These are phyloP conservation scores for Drosophila jambulina DNA, from an alignment of 1,140 invertebrate genomes.

Conservation along the genomic window DNA sequence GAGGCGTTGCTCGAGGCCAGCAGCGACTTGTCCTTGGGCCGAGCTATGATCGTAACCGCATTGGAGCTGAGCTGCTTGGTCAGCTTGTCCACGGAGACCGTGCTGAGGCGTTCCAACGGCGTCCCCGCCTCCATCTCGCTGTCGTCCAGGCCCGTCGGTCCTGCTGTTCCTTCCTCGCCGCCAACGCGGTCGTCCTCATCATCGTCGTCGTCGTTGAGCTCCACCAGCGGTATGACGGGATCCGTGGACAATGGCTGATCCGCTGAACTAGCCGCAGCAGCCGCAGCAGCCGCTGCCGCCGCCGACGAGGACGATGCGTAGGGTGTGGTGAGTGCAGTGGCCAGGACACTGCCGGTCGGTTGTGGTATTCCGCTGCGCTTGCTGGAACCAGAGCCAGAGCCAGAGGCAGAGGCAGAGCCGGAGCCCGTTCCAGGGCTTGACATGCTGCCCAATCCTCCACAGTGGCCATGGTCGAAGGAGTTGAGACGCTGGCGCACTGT, in stretches of 20 bases:
- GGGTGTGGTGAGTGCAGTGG: conserved; percentile 34
- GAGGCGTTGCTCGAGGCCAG: conserved; percentile 3
- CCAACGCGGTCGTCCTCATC: conserved; percentile 30
- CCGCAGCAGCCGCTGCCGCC: neutral
- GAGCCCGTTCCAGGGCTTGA: neutral
- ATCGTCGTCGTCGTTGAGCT: conserved; percentile 69
- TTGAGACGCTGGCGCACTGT: conserved; percentile 91
- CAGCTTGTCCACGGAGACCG: conserved; percentile 73
- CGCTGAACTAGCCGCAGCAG: neutral
- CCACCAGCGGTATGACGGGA: conserved; percentile 58
- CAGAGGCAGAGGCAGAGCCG: neutral
- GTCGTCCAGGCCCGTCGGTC: neutral
- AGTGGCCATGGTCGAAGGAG: conserved; percentile 88
- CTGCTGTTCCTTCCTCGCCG: neutral
- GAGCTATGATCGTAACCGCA: conserved; percentile 79
- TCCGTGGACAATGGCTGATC: conserved; percentile 15
- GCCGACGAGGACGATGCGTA: neutral
- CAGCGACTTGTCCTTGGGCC: conserved; percentile 66
- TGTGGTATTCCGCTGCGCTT: conserved; percentile 21
- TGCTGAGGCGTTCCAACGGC: conserved; percentile 44
- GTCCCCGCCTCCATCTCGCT: neutral
- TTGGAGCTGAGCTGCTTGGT: conserved; percentile 81
- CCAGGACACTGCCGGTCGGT: conserved; percentile 36
- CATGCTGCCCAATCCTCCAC: conserved; percentile 51
- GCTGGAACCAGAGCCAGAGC: neutral